phyloP scores from a whole-genome alignment of 35 echinoderm and acorn worm genomes.

The Amphiura filiformis region DNA sequence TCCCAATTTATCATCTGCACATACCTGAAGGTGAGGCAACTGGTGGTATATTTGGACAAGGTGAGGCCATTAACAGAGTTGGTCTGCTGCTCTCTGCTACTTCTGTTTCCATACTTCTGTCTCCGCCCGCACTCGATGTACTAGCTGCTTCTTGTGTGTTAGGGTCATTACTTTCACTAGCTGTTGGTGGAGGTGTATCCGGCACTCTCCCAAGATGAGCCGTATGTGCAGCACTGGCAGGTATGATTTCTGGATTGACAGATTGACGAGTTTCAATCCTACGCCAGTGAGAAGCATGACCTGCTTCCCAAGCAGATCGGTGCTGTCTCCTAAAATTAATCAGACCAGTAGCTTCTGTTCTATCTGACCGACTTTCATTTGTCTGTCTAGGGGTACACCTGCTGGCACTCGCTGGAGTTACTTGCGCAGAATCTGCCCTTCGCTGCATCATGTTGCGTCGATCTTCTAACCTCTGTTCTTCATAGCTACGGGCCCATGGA shows the following conservation, averaged over 20 bases:
- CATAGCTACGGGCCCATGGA: no score
- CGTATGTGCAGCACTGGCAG: background rate
- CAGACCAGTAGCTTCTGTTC: no score
- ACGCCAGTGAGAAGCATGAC: background rate
- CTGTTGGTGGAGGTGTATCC: conserved; percentile 10
- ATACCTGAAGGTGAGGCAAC: background rate
- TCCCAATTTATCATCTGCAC: no score
- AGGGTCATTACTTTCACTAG: background rate
- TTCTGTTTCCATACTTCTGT: background rate
- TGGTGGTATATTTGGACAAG: background rate
- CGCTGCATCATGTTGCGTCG: no score
- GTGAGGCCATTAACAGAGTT: background rate
- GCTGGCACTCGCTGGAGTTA: no score
- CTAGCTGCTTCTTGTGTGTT: background rate
- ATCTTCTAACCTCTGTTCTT: no score
- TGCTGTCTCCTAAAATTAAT: background rate
- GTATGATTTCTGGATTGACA: background rate
- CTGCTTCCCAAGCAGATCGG: background rate
- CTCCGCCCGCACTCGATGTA: background rate
- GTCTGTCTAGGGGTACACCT: no score
- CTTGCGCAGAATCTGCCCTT: no score
- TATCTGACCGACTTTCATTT: no score
- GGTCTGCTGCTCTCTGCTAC: background rate
- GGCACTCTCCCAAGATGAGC: conserved; percentile 34
- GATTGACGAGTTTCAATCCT: background rate